Evolutionary conservation across 1,140 invertebrate species (phyloP).

Genomic region (Agraylea sexmaculata): DNA sequence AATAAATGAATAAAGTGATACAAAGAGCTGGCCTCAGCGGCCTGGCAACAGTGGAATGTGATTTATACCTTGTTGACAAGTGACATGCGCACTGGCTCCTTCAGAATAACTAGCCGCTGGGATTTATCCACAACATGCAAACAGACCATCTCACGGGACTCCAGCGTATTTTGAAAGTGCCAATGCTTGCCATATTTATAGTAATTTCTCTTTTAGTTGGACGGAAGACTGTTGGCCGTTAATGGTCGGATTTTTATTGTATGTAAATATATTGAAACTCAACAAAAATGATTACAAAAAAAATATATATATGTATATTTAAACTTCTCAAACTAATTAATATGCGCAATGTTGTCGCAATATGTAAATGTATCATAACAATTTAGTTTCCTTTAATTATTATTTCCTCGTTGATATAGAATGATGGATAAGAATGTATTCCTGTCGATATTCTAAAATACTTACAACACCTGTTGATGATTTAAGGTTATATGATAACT

Average conservation of each 20-base stretch:
- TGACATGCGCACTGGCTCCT: constrained; percentile 12
- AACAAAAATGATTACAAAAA: too few relatives aligned
- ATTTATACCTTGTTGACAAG: constrained; percentile 16
- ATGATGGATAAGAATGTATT: too few relatives aligned
- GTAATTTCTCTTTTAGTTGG: constrained; percentile 20
- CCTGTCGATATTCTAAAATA: too few relatives aligned
- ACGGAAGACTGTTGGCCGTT: constrained; percentile 20
- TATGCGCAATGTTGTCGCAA: constrained; percentile 15
- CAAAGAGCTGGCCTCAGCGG: constrained; percentile 9
- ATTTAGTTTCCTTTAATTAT: too few relatives aligned
- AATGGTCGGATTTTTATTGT: constrained; percentile 17
- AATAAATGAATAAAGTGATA: constrained; percentile 17
- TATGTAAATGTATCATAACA: constrained; percentile 15
- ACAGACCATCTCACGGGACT: background rate
- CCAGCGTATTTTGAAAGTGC: constrained; percentile 20
- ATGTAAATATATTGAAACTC: constrained; percentile 19
- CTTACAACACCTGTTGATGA: too few relatives aligned
- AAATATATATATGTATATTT: constrained; percentile 12
- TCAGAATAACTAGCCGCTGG: constrained; percentile 15
- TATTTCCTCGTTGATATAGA: too few relatives aligned
- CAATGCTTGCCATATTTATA: constrained; percentile 19
- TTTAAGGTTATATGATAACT: constrained; percentile 12
- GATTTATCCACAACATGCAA: background rate
- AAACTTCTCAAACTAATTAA: constrained; percentile 19
- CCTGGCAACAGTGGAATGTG: constrained; percentile 12